These are phyloP conservation scores for Pectinophora gossypiella DNA, from an alignment of 1,140 invertebrate species.

Conservation along the genomic window DNA sequence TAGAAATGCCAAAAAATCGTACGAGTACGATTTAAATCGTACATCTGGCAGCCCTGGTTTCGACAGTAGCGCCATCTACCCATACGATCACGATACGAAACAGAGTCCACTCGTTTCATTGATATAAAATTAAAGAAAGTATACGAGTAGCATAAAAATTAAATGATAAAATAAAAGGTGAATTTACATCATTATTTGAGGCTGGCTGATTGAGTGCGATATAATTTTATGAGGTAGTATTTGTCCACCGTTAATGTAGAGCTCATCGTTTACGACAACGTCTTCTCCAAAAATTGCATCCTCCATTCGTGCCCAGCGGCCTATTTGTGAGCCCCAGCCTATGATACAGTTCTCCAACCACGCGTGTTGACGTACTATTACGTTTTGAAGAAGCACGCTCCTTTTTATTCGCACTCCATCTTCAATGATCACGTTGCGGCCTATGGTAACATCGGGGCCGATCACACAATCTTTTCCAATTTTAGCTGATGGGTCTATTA, in stretches of 20 bases:
- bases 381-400: not conserved
- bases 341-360: not conserved
- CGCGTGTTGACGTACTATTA: not conserved
- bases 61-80: too few species aligned
- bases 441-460: not conserved
- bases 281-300: not conserved
- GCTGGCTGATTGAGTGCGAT: not conserved
- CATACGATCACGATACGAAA: too few species aligned
- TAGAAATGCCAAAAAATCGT: too few species aligned
- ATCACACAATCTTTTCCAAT: not conserved
- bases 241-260: not conserved
- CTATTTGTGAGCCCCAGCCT: not conserved
- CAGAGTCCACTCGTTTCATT: too few species aligned
- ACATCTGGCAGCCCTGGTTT: too few species aligned
- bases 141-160: too few species aligned
- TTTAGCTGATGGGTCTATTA: not conserved
- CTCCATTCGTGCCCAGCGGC: not conserved
- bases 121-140: too few species aligned
- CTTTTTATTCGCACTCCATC: not conserved
- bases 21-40: too few species aligned
- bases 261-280: not conserved
- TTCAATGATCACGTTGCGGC: not conserved
- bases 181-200: not conserved
- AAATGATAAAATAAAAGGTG: too few species aligned
- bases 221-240: not conserved